Conservation (phyloP, 2,113 vertebrate genomes). For the Chunga burmeisteri region DNA sequence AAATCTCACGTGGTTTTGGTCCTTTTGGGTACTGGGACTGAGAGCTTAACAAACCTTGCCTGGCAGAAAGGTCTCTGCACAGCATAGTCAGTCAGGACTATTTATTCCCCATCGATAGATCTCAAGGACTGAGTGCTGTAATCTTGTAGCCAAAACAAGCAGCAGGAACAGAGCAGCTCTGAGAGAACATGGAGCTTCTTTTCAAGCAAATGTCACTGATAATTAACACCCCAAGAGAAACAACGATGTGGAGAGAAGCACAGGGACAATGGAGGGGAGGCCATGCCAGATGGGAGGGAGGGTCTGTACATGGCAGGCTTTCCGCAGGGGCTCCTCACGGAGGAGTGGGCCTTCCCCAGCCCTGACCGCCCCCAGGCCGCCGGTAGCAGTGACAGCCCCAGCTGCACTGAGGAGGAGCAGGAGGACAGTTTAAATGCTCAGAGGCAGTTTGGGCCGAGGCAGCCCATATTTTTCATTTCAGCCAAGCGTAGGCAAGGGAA, state of each 20-base stretch:
- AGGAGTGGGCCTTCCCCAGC: background rate
- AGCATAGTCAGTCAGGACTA: background rate
- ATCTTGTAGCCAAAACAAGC: background rate
- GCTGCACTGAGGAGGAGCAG: background rate
- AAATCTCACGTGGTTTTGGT: background rate
- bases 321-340: background rate
- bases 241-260: rapidly evolving
- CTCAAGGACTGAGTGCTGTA: background rate
- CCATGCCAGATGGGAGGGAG: background rate
- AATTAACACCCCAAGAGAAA: background rate
- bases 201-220: background rate
- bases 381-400: background rate
- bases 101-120: background rate
- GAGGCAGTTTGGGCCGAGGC: background rate
- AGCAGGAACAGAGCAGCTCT: background rate
- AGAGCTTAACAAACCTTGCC: background rate
- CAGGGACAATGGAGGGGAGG: background rate
- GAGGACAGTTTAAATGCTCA: background rate
- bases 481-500: background rate
- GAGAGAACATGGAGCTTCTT: background rate
- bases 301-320: background rate
- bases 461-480: background rate
- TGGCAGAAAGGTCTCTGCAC: background rate
- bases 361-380: rapidly evolving
- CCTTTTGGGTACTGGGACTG: background rate